These are phyloP conservation scores for Gymnocheta viridis DNA, from an alignment of 2,888 invertebrate genomes.

Conservation along the genomic window DNA sequence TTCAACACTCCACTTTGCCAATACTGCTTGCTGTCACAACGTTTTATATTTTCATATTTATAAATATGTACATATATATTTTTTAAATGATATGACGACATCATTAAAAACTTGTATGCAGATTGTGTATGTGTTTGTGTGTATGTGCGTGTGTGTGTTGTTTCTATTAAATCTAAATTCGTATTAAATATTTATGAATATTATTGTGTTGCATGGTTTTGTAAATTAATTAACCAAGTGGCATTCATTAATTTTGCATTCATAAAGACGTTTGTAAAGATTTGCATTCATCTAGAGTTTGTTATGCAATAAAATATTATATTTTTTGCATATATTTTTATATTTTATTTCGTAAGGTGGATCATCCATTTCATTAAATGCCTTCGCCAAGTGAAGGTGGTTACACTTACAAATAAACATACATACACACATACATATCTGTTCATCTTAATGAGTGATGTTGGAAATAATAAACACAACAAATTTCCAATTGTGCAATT, in stretches of 20 bases:
- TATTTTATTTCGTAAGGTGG: too few species aligned
- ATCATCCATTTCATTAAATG: too few species aligned
- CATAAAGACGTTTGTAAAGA: neutral
- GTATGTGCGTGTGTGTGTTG: neutral
- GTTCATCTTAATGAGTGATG: too few species aligned
- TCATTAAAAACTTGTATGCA: neutral
- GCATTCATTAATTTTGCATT: neutral
- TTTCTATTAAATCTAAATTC: slow-evolving; percentile 7
- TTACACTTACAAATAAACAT: too few species aligned
- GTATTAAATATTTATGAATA: neutral
- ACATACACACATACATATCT: too few species aligned
- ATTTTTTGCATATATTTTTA: too few species aligned
- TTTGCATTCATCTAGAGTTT: neutral
- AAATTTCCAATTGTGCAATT: too few species aligned
- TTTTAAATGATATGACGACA: slow-evolving; percentile 26
- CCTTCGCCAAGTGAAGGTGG: too few species aligned
- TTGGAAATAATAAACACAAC: too few species aligned
- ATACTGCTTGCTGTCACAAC: neutral
- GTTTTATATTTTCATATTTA: neutral
- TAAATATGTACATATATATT: neutral
- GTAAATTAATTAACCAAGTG: slow-evolving; percentile 5
- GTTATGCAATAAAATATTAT: neutral
- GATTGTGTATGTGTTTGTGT: neutral
- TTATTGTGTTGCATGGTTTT: neutral
- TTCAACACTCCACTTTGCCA: neutral